Percentiles rank a stretch among this genome's conserved stretches.
phyloP scores from a whole-genome alignment of 2,888 invertebrate species.

The Enchytraeus crypticus region DNA sequence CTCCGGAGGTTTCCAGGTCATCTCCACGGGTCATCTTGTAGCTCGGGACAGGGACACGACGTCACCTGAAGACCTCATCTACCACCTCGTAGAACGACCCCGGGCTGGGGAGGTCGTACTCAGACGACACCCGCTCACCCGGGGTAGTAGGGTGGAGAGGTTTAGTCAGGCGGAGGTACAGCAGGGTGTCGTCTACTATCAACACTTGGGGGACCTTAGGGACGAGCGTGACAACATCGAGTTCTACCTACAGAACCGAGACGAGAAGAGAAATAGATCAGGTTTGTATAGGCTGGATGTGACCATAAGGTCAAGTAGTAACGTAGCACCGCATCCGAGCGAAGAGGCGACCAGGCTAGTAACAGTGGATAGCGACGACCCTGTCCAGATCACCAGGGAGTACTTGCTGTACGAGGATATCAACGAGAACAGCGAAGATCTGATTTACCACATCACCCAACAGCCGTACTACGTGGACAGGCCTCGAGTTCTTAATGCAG shows the following conservation, averaged over 20 bases:
- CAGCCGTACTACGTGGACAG: slow-evolving; percentile 45
- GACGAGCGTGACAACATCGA: slow-evolving; percentile 39
- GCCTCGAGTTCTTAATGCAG: slow-evolving; percentile 40
- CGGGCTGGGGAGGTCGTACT: slow-evolving; percentile 39
- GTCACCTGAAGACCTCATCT: slow-evolving; percentile 32
- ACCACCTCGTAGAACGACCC: slow-evolving; percentile 38
- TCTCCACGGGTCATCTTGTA: slow-evolving; percentile 34
- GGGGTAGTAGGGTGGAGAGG: slow-evolving; percentile 35
- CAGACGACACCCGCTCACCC: slow-evolving; percentile 34
- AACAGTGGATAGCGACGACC: slow-evolving; percentile 40
- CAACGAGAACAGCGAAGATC: slow-evolving; percentile 31
- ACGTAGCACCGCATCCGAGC: slow-evolving; percentile 43
- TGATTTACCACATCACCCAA: slow-evolving; percentile 40
- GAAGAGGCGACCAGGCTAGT: slow-evolving; percentile 33
- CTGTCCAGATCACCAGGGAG: slow-evolving; percentile 38
- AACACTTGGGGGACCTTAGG: slow-evolving; percentile 39
- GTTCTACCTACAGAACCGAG: slow-evolving; percentile 40
- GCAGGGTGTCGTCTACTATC: slow-evolving; percentile 45
- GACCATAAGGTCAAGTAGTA: slow-evolving; percentile 38
- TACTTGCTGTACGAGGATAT: slow-evolving; percentile 43
- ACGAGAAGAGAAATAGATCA: slow-evolving; percentile 44
- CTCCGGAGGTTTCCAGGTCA: slow-evolving; percentile 39
- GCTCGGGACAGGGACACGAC: slow-evolving; percentile 43
- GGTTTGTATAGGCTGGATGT: slow-evolving; percentile 37
- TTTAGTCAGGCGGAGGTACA: slow-evolving; percentile 44